phyloP scores from a whole-genome alignment of 2,113 vertebrate species.

The Calyptommatus sinebrachiatus region DNA sequence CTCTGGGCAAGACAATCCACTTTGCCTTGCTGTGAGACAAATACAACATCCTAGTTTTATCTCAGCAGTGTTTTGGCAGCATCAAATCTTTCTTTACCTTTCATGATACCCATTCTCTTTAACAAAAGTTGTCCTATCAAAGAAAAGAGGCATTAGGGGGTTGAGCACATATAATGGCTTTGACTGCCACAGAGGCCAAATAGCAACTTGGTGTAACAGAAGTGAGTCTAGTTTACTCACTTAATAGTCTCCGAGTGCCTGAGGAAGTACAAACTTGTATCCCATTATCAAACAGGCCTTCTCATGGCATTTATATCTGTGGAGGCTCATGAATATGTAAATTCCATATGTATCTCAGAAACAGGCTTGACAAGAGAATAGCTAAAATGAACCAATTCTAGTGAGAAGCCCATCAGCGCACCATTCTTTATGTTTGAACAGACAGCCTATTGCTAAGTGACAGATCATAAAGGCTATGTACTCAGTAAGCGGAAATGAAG shows the following conservation, averaged over 20 bases:
- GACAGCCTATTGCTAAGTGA: conserved; percentile 81
- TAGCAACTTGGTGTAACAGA: conserved; percentile 56
- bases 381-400: conserved; percentile 78
- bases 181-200: conserved; percentile 42
- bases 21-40: neutral
- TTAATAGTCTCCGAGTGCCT: conserved; percentile 74
- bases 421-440: conserved; percentile 81
- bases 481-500: conserved; percentile 80
- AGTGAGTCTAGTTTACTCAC: conserved; percentile 63
- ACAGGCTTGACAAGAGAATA: conserved; percentile 79
- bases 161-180: conserved; percentile 41
- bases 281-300: conserved; percentile 73
- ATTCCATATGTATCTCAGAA: conserved; percentile 74
- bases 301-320: conserved; percentile 63
- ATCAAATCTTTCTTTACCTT: conserved; percentile 1
- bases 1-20: neutral
- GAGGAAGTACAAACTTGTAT: conserved; percentile 75
- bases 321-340: conserved; percentile 79
- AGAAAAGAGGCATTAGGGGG: conserved; percentile 20
- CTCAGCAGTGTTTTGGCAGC: conserved; percentile 14
- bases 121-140: conserved; percentile 32
- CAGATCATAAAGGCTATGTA: conserved; percentile 82
- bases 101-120: conserved; percentile 20
- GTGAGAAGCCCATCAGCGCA: conserved; percentile 75
- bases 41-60: neutral